Evolutionary conservation across 2,113 vertebrate genomes (phyloP), one percentile per base, ranked within the genome.

Genomic region (Megatriorchis doriae): DNA sequence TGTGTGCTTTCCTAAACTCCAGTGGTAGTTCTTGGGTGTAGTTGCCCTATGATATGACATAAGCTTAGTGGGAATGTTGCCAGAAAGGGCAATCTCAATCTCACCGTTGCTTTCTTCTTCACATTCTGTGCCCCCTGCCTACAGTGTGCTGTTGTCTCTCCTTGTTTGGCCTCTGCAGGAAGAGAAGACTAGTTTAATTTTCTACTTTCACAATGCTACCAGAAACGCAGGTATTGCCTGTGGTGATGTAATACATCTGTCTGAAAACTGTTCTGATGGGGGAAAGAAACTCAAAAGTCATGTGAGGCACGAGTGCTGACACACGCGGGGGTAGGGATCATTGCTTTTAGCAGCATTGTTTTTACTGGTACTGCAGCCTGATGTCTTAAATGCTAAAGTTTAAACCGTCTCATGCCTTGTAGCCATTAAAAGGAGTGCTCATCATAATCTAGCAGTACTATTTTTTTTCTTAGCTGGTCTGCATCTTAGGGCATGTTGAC

Each of bases 111-210:
- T 81, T 32, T 7, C 9, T 56, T 61, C 5, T 53, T 19, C 15
- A 3, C 0, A 0, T n/a, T 40, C 7, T 11, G 2, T 34, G 19
- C 4, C 5, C 4, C 2, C 1, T 32, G 12, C 9, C 2, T 21
- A 2, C 1, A 1, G 3, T 1, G 0, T 45, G 21, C 16, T 38
- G 11, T 15, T 29, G 5, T 9, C 11, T 16, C 9, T 45, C 17
- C n/a, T 29, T 43, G 21, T 22, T 52, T 15, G 9, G 31, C 29
- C 29, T 81, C 15, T 67, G 16, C 17, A 16, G 19, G 13, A 32
- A 45, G 36, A 40, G 19, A 58, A 34, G 7, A 10, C 14, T 22
- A 40, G 43, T 26, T 7, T 38, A 25, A 31, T 73, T 67, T 84
- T 42, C 29, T 81, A 26, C 18, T 56, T 78, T 29, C 8, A 3